Percentiles rank a stretch among this genome's conserved stretches.
Conservation (phyloP, 2,888 invertebrate genomes). For the Cerceris rybyensis region DNA sequence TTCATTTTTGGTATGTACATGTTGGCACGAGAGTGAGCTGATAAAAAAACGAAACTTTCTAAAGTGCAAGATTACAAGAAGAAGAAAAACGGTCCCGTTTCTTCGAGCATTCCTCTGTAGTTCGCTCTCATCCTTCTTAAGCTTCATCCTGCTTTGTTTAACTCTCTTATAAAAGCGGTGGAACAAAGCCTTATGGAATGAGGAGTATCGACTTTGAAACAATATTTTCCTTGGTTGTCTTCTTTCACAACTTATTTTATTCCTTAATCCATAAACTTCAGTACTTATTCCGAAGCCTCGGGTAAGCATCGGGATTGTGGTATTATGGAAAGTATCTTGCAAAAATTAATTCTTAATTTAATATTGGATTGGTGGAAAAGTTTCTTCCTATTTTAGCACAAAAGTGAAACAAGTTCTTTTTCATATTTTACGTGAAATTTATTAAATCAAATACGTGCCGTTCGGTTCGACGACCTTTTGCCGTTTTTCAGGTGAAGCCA, state of each 20-base stretch:
- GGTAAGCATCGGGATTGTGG: too few relatives aligned
- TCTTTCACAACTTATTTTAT: not conserved
- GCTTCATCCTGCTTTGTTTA: slow-evolving; percentile 52
- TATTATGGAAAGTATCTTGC: too few relatives aligned
- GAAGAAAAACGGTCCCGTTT: slow-evolving; percentile 45
- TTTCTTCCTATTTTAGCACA: too few relatives aligned
- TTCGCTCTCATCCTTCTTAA: slow-evolving; percentile 36
- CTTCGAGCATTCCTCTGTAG: slow-evolving; percentile 33
- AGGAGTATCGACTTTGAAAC: slow-evolving; percentile 55
- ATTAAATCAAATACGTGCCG: too few relatives aligned
- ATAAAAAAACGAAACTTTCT: slow-evolving; percentile 31
- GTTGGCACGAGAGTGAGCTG: slow-evolving; percentile 10
- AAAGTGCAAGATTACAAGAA: slow-evolving; percentile 44
- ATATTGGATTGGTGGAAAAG: too few relatives aligned
- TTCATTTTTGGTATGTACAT: not conserved
- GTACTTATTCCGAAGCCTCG: not conserved
- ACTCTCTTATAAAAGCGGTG: slow-evolving; percentile 61
- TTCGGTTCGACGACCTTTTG: too few relatives aligned
- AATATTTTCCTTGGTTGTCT: slow-evolving; percentile 55
- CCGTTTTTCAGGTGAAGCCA: too few relatives aligned
- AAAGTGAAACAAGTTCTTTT: too few relatives aligned
- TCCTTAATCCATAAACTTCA: not conserved
- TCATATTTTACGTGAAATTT: too few relatives aligned
- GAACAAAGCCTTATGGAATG: slow-evolving; percentile 40
- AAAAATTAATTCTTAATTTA: too few relatives aligned